Evolutionary conservation across 2,113 vertebrate genomes (phyloP).

Genomic region (Mormyrus lacerda): DNA sequence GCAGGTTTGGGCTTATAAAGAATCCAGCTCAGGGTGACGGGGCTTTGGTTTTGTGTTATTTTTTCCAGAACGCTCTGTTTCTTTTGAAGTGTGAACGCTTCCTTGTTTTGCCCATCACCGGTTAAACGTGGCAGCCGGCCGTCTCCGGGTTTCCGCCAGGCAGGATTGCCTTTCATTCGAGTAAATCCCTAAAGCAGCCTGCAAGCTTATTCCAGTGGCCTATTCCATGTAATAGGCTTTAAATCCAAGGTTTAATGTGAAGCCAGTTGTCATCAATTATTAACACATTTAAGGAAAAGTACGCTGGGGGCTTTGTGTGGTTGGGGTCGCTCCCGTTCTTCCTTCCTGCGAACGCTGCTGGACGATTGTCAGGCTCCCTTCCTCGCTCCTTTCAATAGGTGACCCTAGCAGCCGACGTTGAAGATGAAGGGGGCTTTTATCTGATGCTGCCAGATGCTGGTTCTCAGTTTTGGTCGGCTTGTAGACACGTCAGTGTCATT

Average conservation of each 20-base stretch:
- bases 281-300: background rate
- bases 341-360: conserved; percentile 11
- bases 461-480: background rate
- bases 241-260: background rate
- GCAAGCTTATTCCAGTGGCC: background rate
- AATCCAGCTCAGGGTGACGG: background rate
- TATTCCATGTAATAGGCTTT: conserved; percentile 3
- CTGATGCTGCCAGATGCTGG: background rate
- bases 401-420: background rate
- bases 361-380: conserved; percentile 20
- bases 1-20: background rate
- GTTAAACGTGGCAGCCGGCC: background rate
- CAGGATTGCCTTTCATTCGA: background rate
- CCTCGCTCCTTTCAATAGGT: background rate
- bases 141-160: background rate
- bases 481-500: background rate
- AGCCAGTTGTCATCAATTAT: background rate
- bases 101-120: background rate
- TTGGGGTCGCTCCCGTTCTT: background rate
- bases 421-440: background rate
- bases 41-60: background rate
- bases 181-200: background rate
- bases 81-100: background rate
- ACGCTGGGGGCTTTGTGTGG: background rate
- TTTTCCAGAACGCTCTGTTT: background rate